Conservation (phyloP, 2,797 vertebrate genomes). For the Champsocephalus gunnari region DNA sequence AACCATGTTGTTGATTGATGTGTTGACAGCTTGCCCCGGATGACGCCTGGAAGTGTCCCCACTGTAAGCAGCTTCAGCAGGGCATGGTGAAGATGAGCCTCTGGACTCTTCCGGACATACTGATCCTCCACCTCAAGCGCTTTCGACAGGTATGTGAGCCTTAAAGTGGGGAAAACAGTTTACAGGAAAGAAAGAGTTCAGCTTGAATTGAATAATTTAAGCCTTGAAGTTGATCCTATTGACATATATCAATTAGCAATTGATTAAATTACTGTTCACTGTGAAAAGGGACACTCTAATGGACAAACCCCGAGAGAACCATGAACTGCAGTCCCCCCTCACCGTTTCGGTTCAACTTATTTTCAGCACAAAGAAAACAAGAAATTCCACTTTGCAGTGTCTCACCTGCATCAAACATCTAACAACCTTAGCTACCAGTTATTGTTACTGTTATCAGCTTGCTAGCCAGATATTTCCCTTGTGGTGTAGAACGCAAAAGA, state of each 20-base stretch:
- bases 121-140: conserved; percentile 95
- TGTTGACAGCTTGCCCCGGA: conserved; percentile 89
- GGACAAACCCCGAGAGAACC: background rate
- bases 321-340: background rate
- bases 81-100: conserved; percentile 94
- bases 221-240: background rate
- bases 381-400: no score
- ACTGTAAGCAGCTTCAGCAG: conserved; percentile 93
- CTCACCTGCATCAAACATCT: background rate
- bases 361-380: background rate
- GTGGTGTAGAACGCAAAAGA: background rate
- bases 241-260: background rate
- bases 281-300: background rate
- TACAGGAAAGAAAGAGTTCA: background rate
- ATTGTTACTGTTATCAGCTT: background rate
- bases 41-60: conserved; percentile 94
- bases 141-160: conserved; percentile 87
- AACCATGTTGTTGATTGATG: background rate
- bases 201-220: background rate
- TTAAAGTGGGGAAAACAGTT: background rate
- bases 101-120: conserved; percentile 95
- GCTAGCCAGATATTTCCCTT: background rate
- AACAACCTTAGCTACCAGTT: no score
- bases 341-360: background rate
- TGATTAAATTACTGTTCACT: background rate